phyloP scores from a whole-genome alignment of 2,797 vertebrate species.

The Gadopsis marmoratus region DNA sequence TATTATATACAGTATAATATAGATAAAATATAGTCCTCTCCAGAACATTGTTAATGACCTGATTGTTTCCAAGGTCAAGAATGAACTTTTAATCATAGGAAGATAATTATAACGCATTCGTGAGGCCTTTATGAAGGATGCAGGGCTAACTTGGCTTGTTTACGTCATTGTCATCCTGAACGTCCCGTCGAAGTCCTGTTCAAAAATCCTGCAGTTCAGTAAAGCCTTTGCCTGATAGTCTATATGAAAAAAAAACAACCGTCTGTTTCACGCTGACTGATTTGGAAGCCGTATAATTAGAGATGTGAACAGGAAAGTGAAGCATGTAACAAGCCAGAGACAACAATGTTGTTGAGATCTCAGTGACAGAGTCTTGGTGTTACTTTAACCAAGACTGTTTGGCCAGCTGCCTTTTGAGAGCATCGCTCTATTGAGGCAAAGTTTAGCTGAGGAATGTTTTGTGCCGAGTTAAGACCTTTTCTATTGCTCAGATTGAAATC shows the following conservation, averaged over 20 bases:
- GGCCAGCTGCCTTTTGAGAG: slow-evolving; percentile 82
- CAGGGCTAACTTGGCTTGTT: too few species aligned
- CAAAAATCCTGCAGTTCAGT: too few species aligned
- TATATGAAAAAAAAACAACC: too few species aligned
- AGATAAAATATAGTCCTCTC: background rate
- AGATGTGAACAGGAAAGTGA: slow-evolving; percentile 23
- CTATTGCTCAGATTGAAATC: slow-evolving; percentile 89
- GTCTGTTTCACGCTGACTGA: slow-evolving; percentile 20
- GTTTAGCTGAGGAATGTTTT: slow-evolving; percentile 80
- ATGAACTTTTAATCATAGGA: too few species aligned
- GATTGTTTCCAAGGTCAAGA: too few species aligned
- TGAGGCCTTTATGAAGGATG: background rate
- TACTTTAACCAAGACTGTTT: slow-evolving; percentile 76
- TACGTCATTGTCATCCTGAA: too few species aligned
- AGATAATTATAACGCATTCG: background rate
- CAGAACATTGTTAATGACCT: background rate
- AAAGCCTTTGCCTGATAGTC: too few species aligned
- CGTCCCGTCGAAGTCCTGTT: too few species aligned
- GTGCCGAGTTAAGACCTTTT: slow-evolving; percentile 81
- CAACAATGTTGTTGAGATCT: slow-evolving; percentile 70
- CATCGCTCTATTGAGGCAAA: slow-evolving; percentile 78
- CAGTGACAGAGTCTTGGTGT: slow-evolving; percentile 64
- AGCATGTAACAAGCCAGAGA: slow-evolving; percentile 39
- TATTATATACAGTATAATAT: background rate
- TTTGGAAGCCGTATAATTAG: background rate